Evolutionary conservation across 2,797 vertebrate genomes (phyloP), one percentile per base, ranked within the genome.

Genomic region (Hyperoplus lanceolatus): DNA sequence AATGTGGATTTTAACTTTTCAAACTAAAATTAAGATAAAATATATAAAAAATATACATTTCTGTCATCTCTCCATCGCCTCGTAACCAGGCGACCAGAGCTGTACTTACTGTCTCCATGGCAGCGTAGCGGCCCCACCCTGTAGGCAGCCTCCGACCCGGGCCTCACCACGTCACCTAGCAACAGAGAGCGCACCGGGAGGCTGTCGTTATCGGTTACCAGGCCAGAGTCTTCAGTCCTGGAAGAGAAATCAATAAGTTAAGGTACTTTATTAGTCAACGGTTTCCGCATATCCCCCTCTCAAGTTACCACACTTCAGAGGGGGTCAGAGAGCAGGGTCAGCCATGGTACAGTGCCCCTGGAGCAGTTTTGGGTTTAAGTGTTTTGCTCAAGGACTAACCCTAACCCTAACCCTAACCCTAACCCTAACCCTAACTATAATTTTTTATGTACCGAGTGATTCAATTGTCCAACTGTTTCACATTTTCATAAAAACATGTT

Each of bases 191-290:
- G 94, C 18, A 99, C 94, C 0, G 97, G 97, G 48, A 99, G 94
- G 84, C 95, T 97, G n/a, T 97, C 96, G 86, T 97, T 97, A 64
- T 97, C 96, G 43, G 95, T 96, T 29, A 99, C 93, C 41, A 96
- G 89, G 53, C 97, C 97, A 0, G 96, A 97, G 76, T 99, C 97
- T 76, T 96, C 97, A 49, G 94, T 85, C 97, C 97, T 99, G 79
- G 0, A 54, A 43, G 56, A 79, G 18, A 29, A 3, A 29, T 29
- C 3, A 29, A 29, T 29, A 29, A 29, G 29, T 29, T 29, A 29
- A 29, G 29, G 29, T 29, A 29, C 29, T 29, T 29, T 29, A 29
- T 29, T 29, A 3, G 29, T 29, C 29, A 3, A 29, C 29, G 29
- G 29, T 29, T 29, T 29, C 29, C 3, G 29, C 29, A 29, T 29